These are phyloP conservation scores for Tiliacea citrago DNA, from an alignment of 2,888 invertebrate genomes.

Conservation along the genomic window DNA sequence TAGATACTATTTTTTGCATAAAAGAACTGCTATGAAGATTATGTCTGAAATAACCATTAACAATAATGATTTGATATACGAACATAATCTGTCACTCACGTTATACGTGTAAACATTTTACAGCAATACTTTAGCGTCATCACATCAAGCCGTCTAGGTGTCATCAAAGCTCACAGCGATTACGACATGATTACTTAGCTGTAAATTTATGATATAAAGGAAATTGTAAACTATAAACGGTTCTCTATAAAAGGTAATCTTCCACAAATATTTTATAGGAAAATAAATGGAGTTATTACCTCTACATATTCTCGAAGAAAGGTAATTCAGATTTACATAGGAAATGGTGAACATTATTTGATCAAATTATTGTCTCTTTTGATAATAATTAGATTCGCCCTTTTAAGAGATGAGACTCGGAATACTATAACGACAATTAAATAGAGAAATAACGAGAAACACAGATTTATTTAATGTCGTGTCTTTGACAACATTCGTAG, in stretches of 20 bases:
- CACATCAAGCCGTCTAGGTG: conserved; percentile 40
- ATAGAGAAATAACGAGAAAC: conserved; percentile 3
- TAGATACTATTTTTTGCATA: too few relatives aligned
- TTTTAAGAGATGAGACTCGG: neutral
- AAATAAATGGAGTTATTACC: conserved; percentile 43
- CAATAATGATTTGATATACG: neutral
- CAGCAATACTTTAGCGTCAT: conserved; percentile 67
- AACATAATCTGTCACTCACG: neutral
- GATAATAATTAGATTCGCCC: conserved; percentile 17
- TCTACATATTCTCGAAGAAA: conserved; percentile 8
- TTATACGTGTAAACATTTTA: conserved; percentile 26
- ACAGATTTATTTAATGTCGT: neutral
- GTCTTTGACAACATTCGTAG: neutral
- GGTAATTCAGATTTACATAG: conserved; percentile 33
- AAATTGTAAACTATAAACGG: conserved; percentile 49
- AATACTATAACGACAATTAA: neutral
- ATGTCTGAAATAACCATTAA: neutral
- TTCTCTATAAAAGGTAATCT: conserved; percentile 24
- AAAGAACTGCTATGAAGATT: neutral
- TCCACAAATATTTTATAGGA: conserved; percentile 45
- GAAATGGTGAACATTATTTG: conserved; percentile 14
- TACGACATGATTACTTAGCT: conserved; percentile 55
- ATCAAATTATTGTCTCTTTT: conserved; percentile 13
- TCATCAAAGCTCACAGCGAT: conserved; percentile 52
- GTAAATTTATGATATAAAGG: conserved; percentile 50